Percentiles rank a stretch among this genome's conserved stretches.
These are phyloP conservation scores for Melanerpes aurifrons DNA, from an alignment of 2,113 vertebrate species.

Conservation along the genomic window DNA sequence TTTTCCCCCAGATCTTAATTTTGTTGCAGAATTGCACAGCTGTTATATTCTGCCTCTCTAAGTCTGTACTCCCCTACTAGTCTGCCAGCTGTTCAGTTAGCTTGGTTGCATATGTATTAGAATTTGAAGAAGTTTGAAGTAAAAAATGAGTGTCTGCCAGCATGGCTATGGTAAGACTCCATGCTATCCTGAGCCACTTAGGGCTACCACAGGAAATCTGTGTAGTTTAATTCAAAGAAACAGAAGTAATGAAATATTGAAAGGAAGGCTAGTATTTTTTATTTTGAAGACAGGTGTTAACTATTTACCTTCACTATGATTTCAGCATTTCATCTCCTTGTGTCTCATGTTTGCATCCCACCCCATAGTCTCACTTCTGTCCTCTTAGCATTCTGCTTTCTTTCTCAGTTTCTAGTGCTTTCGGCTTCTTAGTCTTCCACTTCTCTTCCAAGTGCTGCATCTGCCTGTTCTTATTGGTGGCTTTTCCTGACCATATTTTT, in stretches of 20 bases:
- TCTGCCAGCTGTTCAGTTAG: not conserved
- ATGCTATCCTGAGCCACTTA: not conserved
- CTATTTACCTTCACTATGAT: not conserved
- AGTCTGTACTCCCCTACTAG: not conserved
- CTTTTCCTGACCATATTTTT: not conserved
- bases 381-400: not conserved
- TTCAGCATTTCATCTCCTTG: not conserved
- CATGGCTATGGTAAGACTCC: not conserved
- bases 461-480: not conserved
- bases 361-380: not conserved
- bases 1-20: not conserved
- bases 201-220: not conserved
- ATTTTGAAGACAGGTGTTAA: not conserved
- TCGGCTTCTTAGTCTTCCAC: not conserved
- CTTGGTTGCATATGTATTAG: rapidly evolving
- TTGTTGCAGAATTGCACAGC: not conserved
- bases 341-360: not conserved
- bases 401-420: conserved; percentile 1
- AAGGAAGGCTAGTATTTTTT: not conserved
- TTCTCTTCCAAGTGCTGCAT: not conserved
- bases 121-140: not conserved
- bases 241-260: not conserved
- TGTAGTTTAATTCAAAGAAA: not conserved
- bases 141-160: not conserved
- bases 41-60: not conserved